Evolutionary conservation across 2,797 vertebrate species (phyloP), one percentile per base, ranked within the genome.

Genomic region (Sebastes kiyomatsui): DNA sequence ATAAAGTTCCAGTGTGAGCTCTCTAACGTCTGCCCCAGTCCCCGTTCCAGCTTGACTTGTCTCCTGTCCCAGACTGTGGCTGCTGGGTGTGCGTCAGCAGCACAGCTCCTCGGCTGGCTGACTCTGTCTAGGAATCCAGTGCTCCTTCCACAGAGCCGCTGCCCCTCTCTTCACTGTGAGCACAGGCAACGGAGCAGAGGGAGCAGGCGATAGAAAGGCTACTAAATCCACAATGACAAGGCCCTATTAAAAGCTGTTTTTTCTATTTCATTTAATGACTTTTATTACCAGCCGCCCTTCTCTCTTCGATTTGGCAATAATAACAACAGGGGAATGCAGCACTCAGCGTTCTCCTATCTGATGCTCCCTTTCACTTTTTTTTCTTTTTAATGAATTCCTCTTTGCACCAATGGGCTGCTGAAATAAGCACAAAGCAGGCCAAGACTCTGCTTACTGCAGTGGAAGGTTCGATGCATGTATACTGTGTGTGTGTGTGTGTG

Each of bases 281-380:
- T 95, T 94, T 94, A 95, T 94, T 92, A 93, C 92, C 89, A 90
- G 87, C 84, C 79, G 72, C 87, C 80, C 86, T 88, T 90, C 86
- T 93, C 85, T 75, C 89, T 94, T 95, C 90, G 91, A 95, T 95
- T 94, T 92, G 93, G 93, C 91, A 93, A 92, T 95, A 94, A 94
- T 94, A 94, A 93, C 94, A 95, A 93, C 90, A 87, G 87, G 92
- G 91, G 92, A 95, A 93, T 93, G 94, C 94, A 93, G 88, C 79
- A 79, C 93, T 94, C 93, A 93, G 94, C 93, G 54, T 90, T 94
- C 90, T 92, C 77, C 82, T 87, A 90, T 93, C 92, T 91, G 87
- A 90, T 90, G 90, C 88, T 88, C 85, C 78, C 83, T 67, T 83
- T 87, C 71, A 76, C 81, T 90, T 90, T 90, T 90, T 67, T 67